phyloP scores from a whole-genome alignment of 2,888 invertebrate genomes.

The Didymodactylos carnosus region DNA sequence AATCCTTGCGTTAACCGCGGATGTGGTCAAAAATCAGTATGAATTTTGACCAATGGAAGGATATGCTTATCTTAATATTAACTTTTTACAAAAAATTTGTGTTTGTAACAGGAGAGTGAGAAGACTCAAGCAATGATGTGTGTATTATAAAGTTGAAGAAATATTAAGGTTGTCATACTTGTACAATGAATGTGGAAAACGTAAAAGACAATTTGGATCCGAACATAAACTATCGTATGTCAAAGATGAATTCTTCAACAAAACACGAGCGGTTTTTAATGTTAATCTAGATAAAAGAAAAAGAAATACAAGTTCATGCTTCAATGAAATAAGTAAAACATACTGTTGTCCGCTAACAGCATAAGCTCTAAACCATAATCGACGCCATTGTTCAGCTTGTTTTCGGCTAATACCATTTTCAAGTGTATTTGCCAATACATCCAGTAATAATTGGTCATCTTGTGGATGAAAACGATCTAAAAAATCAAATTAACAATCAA shows the following conservation, averaged over 20 bases:
- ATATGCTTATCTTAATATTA: too few species aligned
- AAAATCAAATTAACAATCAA: background rate
- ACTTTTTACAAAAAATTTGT: too few species aligned
- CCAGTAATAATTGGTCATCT: background rate
- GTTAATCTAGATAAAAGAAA: background rate
- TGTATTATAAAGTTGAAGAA: too few species aligned
- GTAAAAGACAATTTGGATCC: background rate
- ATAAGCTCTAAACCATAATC: background rate
- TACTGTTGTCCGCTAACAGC: background rate
- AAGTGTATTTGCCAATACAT: background rate
- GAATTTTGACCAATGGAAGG: too few species aligned
- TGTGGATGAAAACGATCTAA: background rate
- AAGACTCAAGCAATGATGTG: too few species aligned
- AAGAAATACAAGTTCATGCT: background rate
- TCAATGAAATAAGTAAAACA: background rate
- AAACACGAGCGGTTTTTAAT: background rate
- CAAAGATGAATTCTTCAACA: background rate
- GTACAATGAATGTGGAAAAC: background rate
- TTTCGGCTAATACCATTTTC: background rate
- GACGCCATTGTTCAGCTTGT: background rate
- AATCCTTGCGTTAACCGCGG: too few species aligned
- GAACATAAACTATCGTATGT: background rate
- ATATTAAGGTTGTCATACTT: background rate
- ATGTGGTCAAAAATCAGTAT: too few species aligned
- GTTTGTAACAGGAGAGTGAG: too few species aligned